phyloP scores from a whole-genome alignment of 2,888 invertebrate genomes.

The Eumerus sabulonum region DNA sequence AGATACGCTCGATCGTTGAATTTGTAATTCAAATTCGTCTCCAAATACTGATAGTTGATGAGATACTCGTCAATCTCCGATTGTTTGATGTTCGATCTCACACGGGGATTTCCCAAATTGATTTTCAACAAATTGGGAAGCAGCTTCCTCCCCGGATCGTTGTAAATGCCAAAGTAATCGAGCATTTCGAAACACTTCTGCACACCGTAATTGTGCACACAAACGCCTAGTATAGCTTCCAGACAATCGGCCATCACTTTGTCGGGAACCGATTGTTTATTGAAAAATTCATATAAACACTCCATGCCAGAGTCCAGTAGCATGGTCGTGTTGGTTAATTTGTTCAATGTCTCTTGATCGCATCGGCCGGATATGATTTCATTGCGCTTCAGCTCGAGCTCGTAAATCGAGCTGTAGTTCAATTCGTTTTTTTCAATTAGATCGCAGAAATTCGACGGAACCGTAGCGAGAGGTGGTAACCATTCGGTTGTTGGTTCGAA shows the following conservation, averaged over 20 bases:
- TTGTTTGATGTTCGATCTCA: conserved; percentile 75
- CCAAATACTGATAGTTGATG: conserved; percentile 80
- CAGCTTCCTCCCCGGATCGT: conserved; percentile 75
- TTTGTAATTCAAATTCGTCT: conserved; percentile 84
- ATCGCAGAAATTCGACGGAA: conserved; percentile 80
- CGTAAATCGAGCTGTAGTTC: conserved; percentile 79
- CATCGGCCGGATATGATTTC: conserved; percentile 78
- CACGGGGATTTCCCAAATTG: conserved; percentile 72
- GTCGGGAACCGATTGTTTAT: conserved; percentile 80
- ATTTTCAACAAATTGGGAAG: conserved; percentile 75
- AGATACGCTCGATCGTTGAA: conserved; percentile 91
- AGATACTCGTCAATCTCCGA: conserved; percentile 80
- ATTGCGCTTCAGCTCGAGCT: conserved; percentile 78
- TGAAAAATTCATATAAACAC: conserved; percentile 77
- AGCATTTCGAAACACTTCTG: conserved; percentile 80
- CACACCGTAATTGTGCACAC: conserved; percentile 81
- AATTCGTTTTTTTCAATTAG: conserved; percentile 72
- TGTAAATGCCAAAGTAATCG: conserved; percentile 84
- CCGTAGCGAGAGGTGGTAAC: conserved; percentile 87
- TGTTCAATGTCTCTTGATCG: conserved; percentile 68
- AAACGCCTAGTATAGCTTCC: conserved; percentile 89
- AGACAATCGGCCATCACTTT: conserved; percentile 88
- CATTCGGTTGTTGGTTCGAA: conserved; percentile 87
- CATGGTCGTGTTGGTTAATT: conserved; percentile 7
- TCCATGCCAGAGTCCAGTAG: conserved; percentile 1